These are phyloP conservation scores for Oreochromis niloticus DNA, from an alignment of 2,113 vertebrate species.

Conservation along the genomic window DNA sequence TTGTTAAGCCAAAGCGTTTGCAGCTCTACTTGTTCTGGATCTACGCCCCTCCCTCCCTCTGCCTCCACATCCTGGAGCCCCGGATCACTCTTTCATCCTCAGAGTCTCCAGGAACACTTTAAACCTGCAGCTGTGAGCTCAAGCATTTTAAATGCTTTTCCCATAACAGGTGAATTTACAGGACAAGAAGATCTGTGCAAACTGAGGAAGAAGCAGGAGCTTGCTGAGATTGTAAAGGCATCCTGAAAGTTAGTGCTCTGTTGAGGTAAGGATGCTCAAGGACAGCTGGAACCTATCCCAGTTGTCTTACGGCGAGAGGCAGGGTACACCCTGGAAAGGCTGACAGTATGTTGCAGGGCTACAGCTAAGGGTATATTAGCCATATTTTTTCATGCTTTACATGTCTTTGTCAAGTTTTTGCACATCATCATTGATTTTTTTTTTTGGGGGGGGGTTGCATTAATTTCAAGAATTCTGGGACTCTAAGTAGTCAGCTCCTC, in stretches of 20 bases:
- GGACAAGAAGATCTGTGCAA: not conserved
- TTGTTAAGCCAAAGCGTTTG: not conserved
- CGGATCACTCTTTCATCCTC: not conserved
- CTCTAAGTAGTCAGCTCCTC: not conserved
- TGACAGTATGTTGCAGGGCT: no score
- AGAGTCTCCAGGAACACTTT: not conserved
- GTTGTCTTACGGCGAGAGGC: no score
- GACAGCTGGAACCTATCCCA: no score
- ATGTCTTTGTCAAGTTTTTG: not conserved
- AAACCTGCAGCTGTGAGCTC: not conserved
- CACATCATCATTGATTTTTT: not conserved
- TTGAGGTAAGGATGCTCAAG: not conserved
- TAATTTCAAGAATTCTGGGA: no score
- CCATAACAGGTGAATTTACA: not conserved
- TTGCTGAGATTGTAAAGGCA: not conserved
- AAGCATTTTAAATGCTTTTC: not conserved
- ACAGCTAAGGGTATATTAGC: no score
- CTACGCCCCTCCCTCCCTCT: not conserved
- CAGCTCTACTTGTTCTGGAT: conserved; percentile 16
- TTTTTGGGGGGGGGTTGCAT: not conserved
- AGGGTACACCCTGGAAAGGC: no score
- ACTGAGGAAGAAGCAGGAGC: not conserved
- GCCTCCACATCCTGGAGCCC: not conserved
- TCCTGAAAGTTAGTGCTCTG: not conserved
- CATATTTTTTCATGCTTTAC: not conserved